Conservation (phyloP, 2,113 vertebrate species). For the Sigmodon hispidus region DNA sequence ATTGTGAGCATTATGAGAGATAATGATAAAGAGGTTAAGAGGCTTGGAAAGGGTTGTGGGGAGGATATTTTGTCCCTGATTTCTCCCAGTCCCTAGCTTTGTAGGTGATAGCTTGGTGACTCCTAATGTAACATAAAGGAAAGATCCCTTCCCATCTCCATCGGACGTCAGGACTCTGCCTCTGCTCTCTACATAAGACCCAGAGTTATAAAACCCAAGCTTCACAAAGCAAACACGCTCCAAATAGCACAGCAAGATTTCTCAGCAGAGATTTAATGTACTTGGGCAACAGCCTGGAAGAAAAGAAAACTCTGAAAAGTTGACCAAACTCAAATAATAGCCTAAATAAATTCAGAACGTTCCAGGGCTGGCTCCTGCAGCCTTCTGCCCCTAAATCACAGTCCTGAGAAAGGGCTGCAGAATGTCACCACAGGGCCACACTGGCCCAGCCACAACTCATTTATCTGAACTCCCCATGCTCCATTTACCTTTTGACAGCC, state of each 20-base stretch:
- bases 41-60: constrained; percentile 37
- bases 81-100: neutral
- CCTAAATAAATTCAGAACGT: constrained; percentile 51
- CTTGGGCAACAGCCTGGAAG: constrained; percentile 20
- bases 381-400: constrained; percentile 23
- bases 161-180: neutral
- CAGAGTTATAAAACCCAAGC: constrained; percentile 57
- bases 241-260: constrained; percentile 41
- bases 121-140: constrained; percentile 30
- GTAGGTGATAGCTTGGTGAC: neutral
- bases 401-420: neutral
- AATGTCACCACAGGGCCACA: neutral
- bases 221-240: constrained; percentile 67
- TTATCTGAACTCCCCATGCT: constrained; percentile 2
- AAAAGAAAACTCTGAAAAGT: constrained; percentile 3
- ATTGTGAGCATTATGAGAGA: neutral
- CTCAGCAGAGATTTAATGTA: constrained; percentile 54
- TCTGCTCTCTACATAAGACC: constrained; percentile 45
- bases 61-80: constrained; percentile 5
- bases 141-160: constrained; percentile 66
- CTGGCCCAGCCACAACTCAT: neutral
- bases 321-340: constrained; percentile 54
- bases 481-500: neutral
- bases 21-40: constrained; percentile 39
- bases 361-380: neutral